These are phyloP conservation scores for Brachionus calyciflorus DNA, from an alignment of 1,140 invertebrate species.

Conservation along the genomic window DNA sequence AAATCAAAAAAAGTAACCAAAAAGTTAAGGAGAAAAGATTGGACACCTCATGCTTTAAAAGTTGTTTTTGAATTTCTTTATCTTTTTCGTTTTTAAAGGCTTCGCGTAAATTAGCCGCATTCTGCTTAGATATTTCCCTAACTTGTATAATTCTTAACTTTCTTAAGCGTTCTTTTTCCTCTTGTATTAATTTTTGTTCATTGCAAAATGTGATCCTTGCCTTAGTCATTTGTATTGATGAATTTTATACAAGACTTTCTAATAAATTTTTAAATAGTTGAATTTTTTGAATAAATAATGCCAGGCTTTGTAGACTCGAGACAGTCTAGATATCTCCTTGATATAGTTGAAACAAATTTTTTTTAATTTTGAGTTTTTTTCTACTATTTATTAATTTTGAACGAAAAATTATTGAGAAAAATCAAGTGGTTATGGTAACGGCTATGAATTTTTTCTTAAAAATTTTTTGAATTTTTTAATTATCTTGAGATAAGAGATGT, in stretches of 20 bases:
- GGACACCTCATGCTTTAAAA: slow-evolving; percentile 52
- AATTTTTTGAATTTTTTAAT: too few species aligned
- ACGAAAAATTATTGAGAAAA: too few species aligned
- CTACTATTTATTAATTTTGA: too few species aligned
- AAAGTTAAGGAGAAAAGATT: neutral
- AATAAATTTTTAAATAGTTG: too few species aligned
- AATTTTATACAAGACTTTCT: neutral
- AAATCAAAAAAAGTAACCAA: neutral
- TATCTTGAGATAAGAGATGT: too few species aligned
- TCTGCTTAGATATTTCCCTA: slow-evolving; percentile 48
- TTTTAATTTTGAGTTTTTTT: too few species aligned
- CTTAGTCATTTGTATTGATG: neutral
- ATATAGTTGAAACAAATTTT: too few species aligned
- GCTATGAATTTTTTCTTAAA: too few species aligned
- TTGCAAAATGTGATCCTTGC: slow-evolving; percentile 48
- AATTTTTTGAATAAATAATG: too few species aligned
- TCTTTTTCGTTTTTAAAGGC: slow-evolving; percentile 56
- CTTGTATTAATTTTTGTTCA: slow-evolving; percentile 54
- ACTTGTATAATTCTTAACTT: slow-evolving; percentile 56
- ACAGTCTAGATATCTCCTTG: too few species aligned
- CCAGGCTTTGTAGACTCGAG: too few species aligned
- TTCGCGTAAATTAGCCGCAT: slow-evolving; percentile 55
- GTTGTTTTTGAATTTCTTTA: slow-evolving; percentile 52
- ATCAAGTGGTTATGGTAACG: too few species aligned
- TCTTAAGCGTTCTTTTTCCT: slow-evolving; percentile 54